Conservation (phyloP, 1,140 invertebrate species). For the Zelostemma sp. region DNA sequence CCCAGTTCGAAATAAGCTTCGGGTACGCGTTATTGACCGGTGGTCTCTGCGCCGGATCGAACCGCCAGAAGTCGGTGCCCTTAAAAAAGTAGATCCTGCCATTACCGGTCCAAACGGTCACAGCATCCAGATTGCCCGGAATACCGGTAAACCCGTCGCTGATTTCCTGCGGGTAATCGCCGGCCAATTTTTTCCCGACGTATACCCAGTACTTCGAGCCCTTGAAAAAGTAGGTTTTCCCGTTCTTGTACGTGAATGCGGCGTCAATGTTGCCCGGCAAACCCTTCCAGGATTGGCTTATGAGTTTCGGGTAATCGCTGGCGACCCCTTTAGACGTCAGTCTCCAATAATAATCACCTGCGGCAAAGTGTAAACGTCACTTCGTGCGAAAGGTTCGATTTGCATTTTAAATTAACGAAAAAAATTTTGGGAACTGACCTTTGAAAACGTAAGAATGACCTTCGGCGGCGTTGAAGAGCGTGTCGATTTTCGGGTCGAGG, state of each 20-base stretch:
- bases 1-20: slow-evolving; percentile 91
- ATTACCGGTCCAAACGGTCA: slow-evolving; percentile 95
- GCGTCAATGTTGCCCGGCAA: slow-evolving; percentile 90
- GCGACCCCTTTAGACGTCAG: slow-evolving; percentile 85
- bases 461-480: slow-evolving; percentile 87
- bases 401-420: too few species aligned
- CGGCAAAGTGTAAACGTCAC: too few species aligned
- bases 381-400: too few species aligned
- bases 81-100: slow-evolving; percentile 98
- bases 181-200: slow-evolving; percentile 84
- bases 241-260: slow-evolving; percentile 91
- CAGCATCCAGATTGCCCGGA: slow-evolving; percentile 91
- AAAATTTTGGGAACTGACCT: slow-evolving; percentile 67
- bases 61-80: slow-evolving; percentile 94
- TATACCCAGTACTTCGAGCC: slow-evolving; percentile 95
- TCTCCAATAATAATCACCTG: slow-evolving; percentile 79
- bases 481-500: slow-evolving; percentile 83
- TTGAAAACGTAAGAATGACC: slow-evolving; percentile 90
- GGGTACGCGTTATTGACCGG: slow-evolving; percentile 91
- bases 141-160: slow-evolving; percentile 92
- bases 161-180: slow-evolving; percentile 91
- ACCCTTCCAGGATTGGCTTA: slow-evolving; percentile 84
- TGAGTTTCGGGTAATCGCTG: slow-evolving; percentile 84
- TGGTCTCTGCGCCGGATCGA: slow-evolving; percentile 86
- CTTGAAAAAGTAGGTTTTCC: slow-evolving; percentile 89